Base-by-base conservation (phyloP, 2,113 vertebrate species). In the Seriola quinqueradiata region DNA sequence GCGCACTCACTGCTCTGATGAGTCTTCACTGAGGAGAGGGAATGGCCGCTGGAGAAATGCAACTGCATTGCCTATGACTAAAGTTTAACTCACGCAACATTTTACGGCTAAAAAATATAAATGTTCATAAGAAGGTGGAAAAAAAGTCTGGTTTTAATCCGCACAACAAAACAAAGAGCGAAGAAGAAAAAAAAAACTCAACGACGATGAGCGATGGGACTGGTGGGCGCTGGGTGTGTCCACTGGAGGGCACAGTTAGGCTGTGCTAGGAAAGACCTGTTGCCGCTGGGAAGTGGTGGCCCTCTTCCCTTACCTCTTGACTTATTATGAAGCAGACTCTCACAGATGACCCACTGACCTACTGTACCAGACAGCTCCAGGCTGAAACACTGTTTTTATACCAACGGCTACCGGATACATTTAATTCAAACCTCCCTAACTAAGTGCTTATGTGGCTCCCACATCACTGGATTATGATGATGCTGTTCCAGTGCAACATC, bases 211-310 rank as follows among this genome's bases (percentile, higher is more conserved):
- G 25, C 44, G 63, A 36, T 4, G 52, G 16, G 57, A 19, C 7
- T 7, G 34, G 13, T 16, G n/a, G 23, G 8, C 8, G 16, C 65
- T 14, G 58, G 17, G 16, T 48, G 79, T 44, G 83, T 82, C 92
- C 93, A 79, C 88, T 83, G 61, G 92, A 83, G 90, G 87, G 92
- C 91, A 58, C 58, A 58, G 70, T 81, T 16, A 32, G 32, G n/a
- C 86, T 68, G 63, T 0, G 34, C 4, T 4, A 14, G 17, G 6
- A 6, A 1, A 60, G 48, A 82, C 76, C 77, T 84, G 86, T 87
- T 79, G 78, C 75, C 14, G 40, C 61, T 13, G n/a, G 63, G 28
- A 5, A 0, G 54, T 4, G 8, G 3, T 10, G 60, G 50, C 38
- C 10, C 14, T 44, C 13, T 11, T 28, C 25, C 5, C 21, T 40